These are phyloP conservation scores for Notarius quadriscutis DNA, from an alignment of 2,113 vertebrate genomes.

Conservation along the genomic window DNA sequence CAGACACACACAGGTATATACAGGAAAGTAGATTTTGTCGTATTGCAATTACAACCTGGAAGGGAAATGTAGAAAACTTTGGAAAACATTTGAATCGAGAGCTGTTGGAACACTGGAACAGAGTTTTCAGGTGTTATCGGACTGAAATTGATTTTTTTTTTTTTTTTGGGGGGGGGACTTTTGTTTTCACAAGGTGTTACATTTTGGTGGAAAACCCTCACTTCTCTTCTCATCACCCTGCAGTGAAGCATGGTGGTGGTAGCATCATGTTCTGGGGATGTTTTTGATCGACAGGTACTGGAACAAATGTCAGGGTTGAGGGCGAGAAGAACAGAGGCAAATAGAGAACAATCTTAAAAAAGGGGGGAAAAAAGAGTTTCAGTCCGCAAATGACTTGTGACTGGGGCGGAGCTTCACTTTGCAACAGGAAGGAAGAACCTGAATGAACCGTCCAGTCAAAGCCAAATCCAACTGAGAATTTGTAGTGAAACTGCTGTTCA, in stretches of 20 bases:
- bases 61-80: background rate
- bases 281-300: background rate
- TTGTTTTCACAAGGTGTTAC: background rate
- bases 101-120: background rate
- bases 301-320: background rate
- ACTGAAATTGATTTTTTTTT: too few species aligned
- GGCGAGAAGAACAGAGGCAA: background rate
- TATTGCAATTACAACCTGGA: background rate
- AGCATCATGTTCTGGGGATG: background rate
- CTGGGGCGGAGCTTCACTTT: background rate
- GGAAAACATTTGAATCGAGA: background rate
- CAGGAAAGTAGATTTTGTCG: background rate
- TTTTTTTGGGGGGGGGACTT: too few species aligned
- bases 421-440: background rate
- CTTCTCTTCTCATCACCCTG: background rate
- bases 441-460: background rate
- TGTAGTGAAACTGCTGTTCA: background rate
- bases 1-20: background rate
- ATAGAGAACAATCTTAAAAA: background rate
- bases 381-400: background rate
- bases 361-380: background rate
- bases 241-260: background rate
- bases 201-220: background rate
- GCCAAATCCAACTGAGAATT: background rate
- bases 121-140: background rate